Evolutionary conservation across 2,888 invertebrate species (phyloP).

Genomic region (Diplolepis rosae): DNA sequence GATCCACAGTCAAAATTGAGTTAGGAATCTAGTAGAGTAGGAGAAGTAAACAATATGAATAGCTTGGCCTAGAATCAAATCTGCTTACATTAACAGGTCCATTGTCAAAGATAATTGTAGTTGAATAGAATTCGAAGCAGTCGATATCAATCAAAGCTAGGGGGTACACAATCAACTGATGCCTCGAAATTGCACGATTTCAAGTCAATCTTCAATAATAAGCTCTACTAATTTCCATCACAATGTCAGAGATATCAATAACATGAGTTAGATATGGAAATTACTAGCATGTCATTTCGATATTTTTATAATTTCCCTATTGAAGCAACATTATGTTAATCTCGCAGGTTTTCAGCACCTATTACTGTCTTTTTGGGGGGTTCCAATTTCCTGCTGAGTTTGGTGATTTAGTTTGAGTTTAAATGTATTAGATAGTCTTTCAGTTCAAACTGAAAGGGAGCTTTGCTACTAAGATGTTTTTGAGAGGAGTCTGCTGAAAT

Average conservation of each 20-base stretch:
- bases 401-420: not conserved
- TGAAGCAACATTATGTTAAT: not conserved
- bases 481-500: slow-evolving; percentile 53
- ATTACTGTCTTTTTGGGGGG: not conserved
- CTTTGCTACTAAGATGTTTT: slow-evolving; percentile 39
- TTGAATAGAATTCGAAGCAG: slow-evolving; percentile 38
- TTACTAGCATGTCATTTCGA: not conserved
- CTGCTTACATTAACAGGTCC: slow-evolving; percentile 52
- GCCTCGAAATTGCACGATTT: slow-evolving; percentile 10
- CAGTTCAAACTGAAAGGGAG: not conserved
- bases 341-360: not conserved
- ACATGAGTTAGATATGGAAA: not conserved
- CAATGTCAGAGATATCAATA: slow-evolving; percentile 12
- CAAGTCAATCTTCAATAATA: slow-evolving; percentile 17
- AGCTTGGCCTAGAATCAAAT: slow-evolving; percentile 47
- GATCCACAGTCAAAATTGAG: not conserved
- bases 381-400: not conserved
- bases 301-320: not conserved
- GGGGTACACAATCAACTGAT: not conserved
- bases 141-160: slow-evolving; percentile 35
- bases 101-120: slow-evolving; percentile 53
- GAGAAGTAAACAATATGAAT: slow-evolving; percentile 53
- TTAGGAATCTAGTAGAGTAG: not conserved
- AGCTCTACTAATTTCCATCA: slow-evolving; percentile 34
- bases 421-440: slow-evolving; percentile 14